These are phyloP conservation scores for Rhinogobius similis DNA, from an alignment of 2,113 vertebrate species.

Conservation along the genomic window DNA sequence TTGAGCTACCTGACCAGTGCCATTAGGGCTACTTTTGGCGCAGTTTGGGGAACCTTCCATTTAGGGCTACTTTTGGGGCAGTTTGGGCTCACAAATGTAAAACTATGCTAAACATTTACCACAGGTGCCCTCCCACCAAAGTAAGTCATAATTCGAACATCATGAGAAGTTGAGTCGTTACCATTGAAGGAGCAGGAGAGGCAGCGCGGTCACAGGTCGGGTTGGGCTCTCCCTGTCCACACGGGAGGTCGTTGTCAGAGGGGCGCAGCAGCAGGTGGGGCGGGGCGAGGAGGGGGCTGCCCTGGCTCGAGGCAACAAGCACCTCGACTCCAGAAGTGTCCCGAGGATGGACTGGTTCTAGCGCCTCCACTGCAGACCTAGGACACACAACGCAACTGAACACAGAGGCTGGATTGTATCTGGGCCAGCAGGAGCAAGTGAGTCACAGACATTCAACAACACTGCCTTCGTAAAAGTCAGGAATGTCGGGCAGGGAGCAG, in stretches of 20 bases:
- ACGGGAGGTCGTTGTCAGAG: not conserved
- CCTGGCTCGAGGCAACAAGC: slow-evolving; percentile 69
- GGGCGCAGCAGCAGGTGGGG: slow-evolving; percentile 18
- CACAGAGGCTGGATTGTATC: too few relatives aligned
- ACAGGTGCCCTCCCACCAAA: too few relatives aligned
- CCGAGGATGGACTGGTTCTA: slow-evolving; percentile 13
- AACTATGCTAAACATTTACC: too few relatives aligned
- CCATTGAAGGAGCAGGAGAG: slow-evolving; percentile 50
- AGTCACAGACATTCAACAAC: not conserved
- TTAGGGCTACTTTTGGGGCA: too few relatives aligned
- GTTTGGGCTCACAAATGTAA: too few relatives aligned
- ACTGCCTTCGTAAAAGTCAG: not conserved
- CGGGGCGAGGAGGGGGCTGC: slow-evolving; percentile 54
- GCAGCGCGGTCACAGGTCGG: not conserved
- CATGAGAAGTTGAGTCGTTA: slow-evolving; percentile 23
- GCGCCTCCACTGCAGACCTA: slow-evolving; percentile 41
- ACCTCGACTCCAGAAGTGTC: slow-evolving; percentile 28
- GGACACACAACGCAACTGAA: not conserved
- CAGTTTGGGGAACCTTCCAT: too few relatives aligned
- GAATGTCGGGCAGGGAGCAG: slow-evolving; percentile 8
- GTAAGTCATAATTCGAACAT: too few relatives aligned
- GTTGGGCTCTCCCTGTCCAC: not conserved
- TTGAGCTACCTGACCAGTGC: too few relatives aligned
- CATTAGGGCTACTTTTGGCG: too few relatives aligned
- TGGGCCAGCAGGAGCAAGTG: not conserved